Percentiles rank a stretch among this genome's conserved stretches.
Conservation (phyloP, 1,140 invertebrate genomes). For the Drosophila paulistorum region DNA sequence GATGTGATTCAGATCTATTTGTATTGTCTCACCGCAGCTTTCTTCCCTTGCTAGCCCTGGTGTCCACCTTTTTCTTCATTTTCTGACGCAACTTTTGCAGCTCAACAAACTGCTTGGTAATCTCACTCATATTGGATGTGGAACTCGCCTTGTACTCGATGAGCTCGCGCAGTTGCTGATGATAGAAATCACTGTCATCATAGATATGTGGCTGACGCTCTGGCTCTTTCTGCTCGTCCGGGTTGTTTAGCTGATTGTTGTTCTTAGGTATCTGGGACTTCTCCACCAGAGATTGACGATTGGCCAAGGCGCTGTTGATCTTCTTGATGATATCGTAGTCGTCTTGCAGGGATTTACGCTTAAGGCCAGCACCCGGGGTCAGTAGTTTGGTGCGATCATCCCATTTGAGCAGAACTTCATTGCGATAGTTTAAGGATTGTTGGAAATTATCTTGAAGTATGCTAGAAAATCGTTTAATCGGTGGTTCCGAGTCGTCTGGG, state of each 20-base stretch:
- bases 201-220: conserved; percentile 89
- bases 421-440: conserved; percentile 88
- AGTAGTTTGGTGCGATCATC: conserved; percentile 93
- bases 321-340: conserved; percentile 92
- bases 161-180: conserved; percentile 94
- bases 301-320: conserved; percentile 92
- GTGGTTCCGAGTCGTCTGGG: conserved; percentile 69
- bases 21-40: conserved; percentile 86
- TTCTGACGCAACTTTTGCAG: conserved; percentile 95
- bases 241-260: conserved; percentile 84
- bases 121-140: conserved; percentile 91
- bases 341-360: conserved; percentile 86
- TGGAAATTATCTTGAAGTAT: conserved; percentile 87
- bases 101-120: conserved; percentile 93
- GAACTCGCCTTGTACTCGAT: conserved; percentile 95
- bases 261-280: conserved; percentile 92
- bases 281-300: conserved; percentile 90
- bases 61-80: conserved; percentile 95
- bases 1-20: not conserved
- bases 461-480: conserved; percentile 86
- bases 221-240: conserved; percentile 69
- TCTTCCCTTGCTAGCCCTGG: conserved; percentile 95
- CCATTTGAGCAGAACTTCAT: conserved; percentile 94
- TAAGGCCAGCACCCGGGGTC: conserved; percentile 86
- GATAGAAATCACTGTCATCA: conserved; percentile 99